These are phyloP conservation scores for Cyrtodaria siliqua DNA, from an alignment of 2,888 invertebrate species.

Conservation along the genomic window DNA sequence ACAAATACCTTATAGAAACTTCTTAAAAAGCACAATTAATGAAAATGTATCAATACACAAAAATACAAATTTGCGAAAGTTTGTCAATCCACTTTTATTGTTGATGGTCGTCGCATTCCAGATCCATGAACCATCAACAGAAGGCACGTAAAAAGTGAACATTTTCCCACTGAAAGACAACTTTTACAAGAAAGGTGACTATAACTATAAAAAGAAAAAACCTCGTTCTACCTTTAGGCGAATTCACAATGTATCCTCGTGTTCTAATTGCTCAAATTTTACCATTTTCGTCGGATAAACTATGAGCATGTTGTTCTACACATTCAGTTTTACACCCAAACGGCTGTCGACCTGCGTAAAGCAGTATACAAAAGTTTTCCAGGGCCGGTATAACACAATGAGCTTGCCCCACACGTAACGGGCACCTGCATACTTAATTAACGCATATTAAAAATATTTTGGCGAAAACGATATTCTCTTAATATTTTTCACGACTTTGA, in stretches of 20 bases:
- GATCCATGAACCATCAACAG: slow-evolving; percentile 46
- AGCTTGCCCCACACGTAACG: slow-evolving; percentile 43
- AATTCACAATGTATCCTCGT: background rate
- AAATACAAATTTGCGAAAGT: too few relatives aligned
- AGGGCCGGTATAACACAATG: slow-evolving; percentile 60
- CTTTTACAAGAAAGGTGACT: background rate
- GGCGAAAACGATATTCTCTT: too few relatives aligned
- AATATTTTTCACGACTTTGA: too few relatives aligned
- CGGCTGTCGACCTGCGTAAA: slow-evolving; percentile 51
- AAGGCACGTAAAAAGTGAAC: slow-evolving; percentile 7
- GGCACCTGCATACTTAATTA: slow-evolving; percentile 29
- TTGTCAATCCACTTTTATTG: too few relatives aligned
- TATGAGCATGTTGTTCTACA: slow-evolving; percentile 27
- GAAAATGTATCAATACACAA: too few relatives aligned
- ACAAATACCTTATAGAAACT: too few relatives aligned
- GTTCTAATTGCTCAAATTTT: slow-evolving; percentile 21
- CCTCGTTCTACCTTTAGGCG: slow-evolving; percentile 28
- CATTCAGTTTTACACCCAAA: slow-evolving; percentile 56
- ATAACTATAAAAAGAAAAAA: slow-evolving; percentile 3
- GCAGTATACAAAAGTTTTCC: slow-evolving; percentile 50
- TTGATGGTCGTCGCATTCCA: slow-evolving; percentile 36
- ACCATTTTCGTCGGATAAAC: slow-evolving; percentile 26
- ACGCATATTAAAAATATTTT: too few relatives aligned
- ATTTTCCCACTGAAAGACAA: background rate
- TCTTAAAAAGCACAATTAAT: too few relatives aligned